phyloP scores from a whole-genome alignment of 2,888 invertebrate species.

The Syrphus vitripennis region DNA sequence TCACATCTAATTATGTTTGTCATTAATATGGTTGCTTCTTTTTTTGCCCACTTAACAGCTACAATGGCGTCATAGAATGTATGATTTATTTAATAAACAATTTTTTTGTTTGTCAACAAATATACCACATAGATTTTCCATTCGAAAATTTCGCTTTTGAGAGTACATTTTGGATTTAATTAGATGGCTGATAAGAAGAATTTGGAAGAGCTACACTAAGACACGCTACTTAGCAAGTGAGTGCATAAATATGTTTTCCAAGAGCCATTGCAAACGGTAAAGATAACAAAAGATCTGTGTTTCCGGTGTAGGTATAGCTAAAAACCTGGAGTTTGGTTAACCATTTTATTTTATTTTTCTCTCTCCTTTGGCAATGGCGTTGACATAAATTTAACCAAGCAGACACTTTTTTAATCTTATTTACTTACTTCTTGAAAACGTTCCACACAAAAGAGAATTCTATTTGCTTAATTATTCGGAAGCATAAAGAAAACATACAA shows the following conservation, averaged over 20 bases:
- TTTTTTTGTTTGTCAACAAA: not conserved
- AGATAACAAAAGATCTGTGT: not conserved
- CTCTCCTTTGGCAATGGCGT: not conserved
- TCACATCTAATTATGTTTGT: not conserved
- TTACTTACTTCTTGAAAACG: not conserved
- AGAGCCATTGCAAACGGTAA: not conserved
- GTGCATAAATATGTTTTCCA: not conserved
- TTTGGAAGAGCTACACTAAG: not conserved
- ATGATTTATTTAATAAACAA: conserved; percentile 6
- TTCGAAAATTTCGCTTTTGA: not conserved
- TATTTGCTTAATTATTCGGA: not conserved
- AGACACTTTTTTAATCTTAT: conserved; percentile 12
- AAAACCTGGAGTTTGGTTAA: not conserved
- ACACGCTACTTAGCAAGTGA: not conserved
- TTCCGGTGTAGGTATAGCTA: not conserved
- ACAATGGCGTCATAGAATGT: not conserved
- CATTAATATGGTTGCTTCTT: not conserved
- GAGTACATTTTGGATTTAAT: not conserved
- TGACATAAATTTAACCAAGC: conserved; percentile 4
- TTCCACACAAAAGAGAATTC: not conserved
- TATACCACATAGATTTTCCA: not conserved
- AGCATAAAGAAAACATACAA: not conserved
- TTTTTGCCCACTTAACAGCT: not conserved
- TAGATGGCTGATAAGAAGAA: not conserved
- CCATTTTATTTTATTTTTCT: not conserved